phyloP scores from a whole-genome alignment of 2,888 invertebrate genomes.

The Agrilus biguttatus region DNA sequence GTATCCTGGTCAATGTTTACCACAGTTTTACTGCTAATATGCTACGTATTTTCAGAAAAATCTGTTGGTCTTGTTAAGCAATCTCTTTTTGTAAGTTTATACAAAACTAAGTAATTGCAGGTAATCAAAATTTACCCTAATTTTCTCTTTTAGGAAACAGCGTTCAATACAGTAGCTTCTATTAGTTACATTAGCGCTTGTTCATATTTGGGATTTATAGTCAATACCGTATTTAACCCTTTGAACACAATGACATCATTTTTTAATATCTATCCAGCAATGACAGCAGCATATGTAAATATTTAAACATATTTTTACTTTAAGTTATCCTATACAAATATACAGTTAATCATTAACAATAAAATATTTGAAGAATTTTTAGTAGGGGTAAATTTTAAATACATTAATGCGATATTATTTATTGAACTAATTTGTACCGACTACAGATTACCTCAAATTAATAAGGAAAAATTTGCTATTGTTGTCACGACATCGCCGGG shows the following conservation, averaged over 20 bases:
- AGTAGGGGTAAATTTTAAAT: too few relatives aligned
- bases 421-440: too few relatives aligned
- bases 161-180: slow-evolving; percentile 65
- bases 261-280: slow-evolving; percentile 72
- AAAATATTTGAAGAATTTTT: too few relatives aligned
- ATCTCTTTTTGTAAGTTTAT: slow-evolving; percentile 66
- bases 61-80: slow-evolving; percentile 62
- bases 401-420: too few relatives aligned
- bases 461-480: too few relatives aligned
- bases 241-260: slow-evolving; percentile 61
- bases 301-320: neutral
- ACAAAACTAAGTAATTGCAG: neutral
- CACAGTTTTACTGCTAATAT: slow-evolving; percentile 55
- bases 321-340: neutral
- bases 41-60: slow-evolving; percentile 66
- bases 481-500: too few relatives aligned
- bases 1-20: slow-evolving; percentile 69
- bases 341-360: too few relatives aligned
- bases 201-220: slow-evolving; percentile 65
- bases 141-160: slow-evolving; percentile 49
- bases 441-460: too few relatives aligned
- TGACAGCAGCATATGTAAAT: slow-evolving; percentile 79
- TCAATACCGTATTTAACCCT: slow-evolving; percentile 62
- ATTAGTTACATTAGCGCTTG: slow-evolving; percentile 67
- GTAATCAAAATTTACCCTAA: neutral